Base-by-base conservation (phyloP, 2,113 vertebrate genomes). In the Campylomormyrus tamandua region DNA sequence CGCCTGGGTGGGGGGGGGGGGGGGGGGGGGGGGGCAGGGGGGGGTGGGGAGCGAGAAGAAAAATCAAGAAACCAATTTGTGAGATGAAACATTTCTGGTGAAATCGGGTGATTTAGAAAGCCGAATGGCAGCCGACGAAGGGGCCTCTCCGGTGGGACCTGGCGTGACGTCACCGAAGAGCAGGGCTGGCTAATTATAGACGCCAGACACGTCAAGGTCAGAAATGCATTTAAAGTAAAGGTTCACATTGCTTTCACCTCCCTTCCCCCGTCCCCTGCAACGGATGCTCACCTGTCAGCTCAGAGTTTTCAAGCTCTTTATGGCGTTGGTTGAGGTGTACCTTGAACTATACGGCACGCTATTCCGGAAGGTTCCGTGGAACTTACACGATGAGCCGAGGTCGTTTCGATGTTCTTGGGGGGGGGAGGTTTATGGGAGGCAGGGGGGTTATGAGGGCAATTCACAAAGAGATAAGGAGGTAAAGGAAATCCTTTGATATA, bases 141-240 rank as follows among this genome's bases (percentile, higher is more conserved):
- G 93, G 92, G 92, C 92, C 92, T 94, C 93, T 27, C 93, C 92
- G 91, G 93, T 93, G 6, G 95, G 94, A 95, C 94, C 94, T 94
- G 92, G 94, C 91, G 89, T 93, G 96, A 95, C 95, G 95, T 96
- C 95, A 95, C 93, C 93, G 92, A 93, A 92, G 94, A 95, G 94
- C 94, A 94, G 94, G 94, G 94, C 93, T 93, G 96, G 96, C 95
- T 96, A 96, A 96, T 97, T 96, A 96, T 95, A 95, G 94, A 91
- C 91, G 91, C 91, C 93, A 95, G 95, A 96, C 92, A 93, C 93
- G 94, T 95, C 94, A 96, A 96, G 95, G 96, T 96, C 95, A 96
- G 91, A 93, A 94, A 94, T 95, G 94, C 96, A 96, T 96, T 96
- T 96, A 95, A 95, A 96, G 93, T 93, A 95, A 95, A 95, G 95